These are phyloP conservation scores for Sturmia bella DNA, from an alignment of 2,888 invertebrate genomes.

Conservation along the genomic window DNA sequence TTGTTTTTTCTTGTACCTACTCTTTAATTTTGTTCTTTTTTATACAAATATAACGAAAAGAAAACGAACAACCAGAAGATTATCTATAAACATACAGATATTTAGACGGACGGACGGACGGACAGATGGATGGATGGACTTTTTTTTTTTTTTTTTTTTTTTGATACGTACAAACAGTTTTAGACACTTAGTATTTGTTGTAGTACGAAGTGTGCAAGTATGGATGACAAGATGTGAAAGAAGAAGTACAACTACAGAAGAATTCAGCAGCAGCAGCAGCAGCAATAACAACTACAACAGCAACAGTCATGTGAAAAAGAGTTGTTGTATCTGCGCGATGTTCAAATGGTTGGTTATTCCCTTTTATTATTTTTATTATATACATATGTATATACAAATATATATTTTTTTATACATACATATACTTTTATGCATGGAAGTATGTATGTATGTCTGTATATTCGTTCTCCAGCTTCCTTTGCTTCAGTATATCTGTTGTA, in stretches of 20 bases:
- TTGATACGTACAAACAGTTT: conserved; percentile 23
- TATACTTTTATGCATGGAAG: no score
- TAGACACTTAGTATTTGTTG: conserved; percentile 50
- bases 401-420: no score
- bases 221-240: conserved; percentile 44
- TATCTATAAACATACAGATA: conserved; percentile 40
- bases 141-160: neutral
- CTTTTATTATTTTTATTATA: conserved; percentile 35
- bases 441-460: neutral
- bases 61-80: conserved; percentile 42
- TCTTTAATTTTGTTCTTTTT: neutral
- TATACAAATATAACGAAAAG: conserved; percentile 35
- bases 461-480: conserved; percentile 13
- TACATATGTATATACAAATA: no score
- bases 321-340: conserved; percentile 65
- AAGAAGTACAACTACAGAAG: conserved; percentile 50
- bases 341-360: conserved; percentile 58
- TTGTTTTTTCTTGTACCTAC: no score
- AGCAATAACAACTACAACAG: conserved; percentile 18
- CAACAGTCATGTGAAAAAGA: conserved; percentile 7
- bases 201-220: neutral
- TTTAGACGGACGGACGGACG: conserved; percentile 14
- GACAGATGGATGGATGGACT: conserved; percentile 14
- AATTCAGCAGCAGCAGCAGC: conserved; percentile 22
- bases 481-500: conserved; percentile 23